Evolutionary conservation across 2,888 invertebrate genomes (phyloP), one percentile per base, ranked within the genome.

Genomic region (Pseudococcus longispinus): DNA sequence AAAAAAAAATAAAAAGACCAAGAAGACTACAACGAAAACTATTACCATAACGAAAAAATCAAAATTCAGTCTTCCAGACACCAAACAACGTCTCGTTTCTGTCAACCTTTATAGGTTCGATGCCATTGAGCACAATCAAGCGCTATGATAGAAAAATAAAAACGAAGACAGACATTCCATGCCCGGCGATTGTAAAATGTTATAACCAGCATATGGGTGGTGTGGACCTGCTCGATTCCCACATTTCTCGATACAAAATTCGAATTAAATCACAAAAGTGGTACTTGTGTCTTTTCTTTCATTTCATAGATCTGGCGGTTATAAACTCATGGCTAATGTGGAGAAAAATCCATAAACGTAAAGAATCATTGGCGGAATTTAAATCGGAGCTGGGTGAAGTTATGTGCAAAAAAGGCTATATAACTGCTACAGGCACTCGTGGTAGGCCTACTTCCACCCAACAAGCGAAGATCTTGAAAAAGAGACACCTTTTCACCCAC

Each of bases 221-320:
- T 42, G 88, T 88, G 3, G 88, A 88, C 55, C 83, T 89, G 15
- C 86, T 88, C 65, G 88, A 89, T 85, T 88, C 88, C n/a, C 87
- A 88, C 37, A 37, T 89, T 46, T 88, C 88, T 51, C 83, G 88
- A 3, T 88, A 89, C 85, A 88, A 88, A 46, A 89, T 88, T 23
- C 88, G 88, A 88, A 29, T 88, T 42, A 88, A 88, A 88, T 88
- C 88, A 65, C 85, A 85, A 29, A 89, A 89, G 74, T 89, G 89
- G 88, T 89, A 89, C 70, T 86, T 88, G 20, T 87, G 88, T 8
- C 88, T 89, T 13, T 89, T 89, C 80, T 89, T 87, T 87, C 88
- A 88, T 83, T 86, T 89, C 70, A 83, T 89, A 26, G 88, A 89
- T 85, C 74, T 88, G 4, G 85, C 88, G 13, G 37, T 87, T 26